Conservation (phyloP, 2,888 invertebrate species). For the Cerceris rybyensis region DNA sequence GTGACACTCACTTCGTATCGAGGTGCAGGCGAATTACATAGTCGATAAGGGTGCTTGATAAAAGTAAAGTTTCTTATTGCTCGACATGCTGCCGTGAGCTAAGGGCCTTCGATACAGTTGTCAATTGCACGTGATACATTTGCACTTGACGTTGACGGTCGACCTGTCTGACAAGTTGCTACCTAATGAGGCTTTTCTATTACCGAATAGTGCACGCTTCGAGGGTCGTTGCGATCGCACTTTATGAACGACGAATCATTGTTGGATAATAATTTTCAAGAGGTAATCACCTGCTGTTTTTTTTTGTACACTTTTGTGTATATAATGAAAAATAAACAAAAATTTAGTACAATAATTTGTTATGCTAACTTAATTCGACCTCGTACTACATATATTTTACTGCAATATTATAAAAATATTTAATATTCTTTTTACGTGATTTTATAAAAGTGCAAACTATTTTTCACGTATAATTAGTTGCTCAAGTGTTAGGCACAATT, state of each 20-base stretch:
- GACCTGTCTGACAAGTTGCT: conserved; percentile 37
- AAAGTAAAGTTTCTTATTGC: conserved; percentile 6
- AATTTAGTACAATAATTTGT: no score
- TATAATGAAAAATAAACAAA: no score
- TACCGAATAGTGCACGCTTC: conserved; percentile 5
- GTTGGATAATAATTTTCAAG: neutral
- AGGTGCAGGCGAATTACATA: conserved; percentile 15
- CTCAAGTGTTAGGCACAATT: no score
- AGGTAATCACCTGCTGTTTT: no score
- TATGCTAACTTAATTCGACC: no score
- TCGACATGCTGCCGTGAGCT: neutral
- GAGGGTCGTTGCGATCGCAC: neutral
- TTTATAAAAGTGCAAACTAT: no score
- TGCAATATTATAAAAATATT: no score
- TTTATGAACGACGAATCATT: neutral
- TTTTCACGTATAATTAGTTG: no score
- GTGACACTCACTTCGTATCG: conserved; percentile 12
- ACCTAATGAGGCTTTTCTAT: conserved; percentile 26
- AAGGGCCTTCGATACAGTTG: conserved; percentile 40
- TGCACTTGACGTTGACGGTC: conserved; percentile 39
- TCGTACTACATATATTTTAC: no score
- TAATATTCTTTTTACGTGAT: no score
- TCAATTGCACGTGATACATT: conserved; percentile 26
- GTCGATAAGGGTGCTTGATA: conserved; percentile 7
- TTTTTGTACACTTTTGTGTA: no score